Evolutionary conservation across 2,113 vertebrate genomes (phyloP).

Genomic region (Symphodus melops): DNA sequence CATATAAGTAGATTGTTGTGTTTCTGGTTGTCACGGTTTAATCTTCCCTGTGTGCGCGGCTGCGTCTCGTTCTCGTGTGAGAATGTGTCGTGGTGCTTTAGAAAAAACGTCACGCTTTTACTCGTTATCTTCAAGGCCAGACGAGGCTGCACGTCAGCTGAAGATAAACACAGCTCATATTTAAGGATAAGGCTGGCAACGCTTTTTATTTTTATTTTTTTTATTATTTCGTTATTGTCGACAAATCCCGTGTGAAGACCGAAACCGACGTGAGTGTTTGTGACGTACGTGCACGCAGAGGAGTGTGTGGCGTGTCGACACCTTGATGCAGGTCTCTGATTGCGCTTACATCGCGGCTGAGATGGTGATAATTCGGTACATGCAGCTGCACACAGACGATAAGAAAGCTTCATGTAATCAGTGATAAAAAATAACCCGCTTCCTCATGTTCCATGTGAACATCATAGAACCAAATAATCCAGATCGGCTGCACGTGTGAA

Average conservation of each 20-base stretch:
- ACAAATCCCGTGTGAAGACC: not conserved
- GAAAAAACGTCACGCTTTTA: not conserved
- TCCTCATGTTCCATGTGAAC: no score
- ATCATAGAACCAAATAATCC: no score
- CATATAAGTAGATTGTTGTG: not conserved
- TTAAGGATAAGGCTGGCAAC: not conserved
- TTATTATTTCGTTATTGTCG: not conserved
- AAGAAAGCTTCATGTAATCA: no score
- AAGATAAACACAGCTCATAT: not conserved
- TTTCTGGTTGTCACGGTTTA: not conserved
- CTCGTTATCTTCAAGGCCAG: not conserved
- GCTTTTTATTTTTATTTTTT: no score
- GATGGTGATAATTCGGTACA: no score
- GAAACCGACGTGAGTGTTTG: not conserved
- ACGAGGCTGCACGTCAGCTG: not conserved
- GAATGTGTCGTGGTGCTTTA: not conserved
- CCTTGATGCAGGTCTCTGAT: no score
- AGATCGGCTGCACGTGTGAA: no score
- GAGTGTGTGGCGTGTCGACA: no score
- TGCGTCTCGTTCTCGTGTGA: not conserved
- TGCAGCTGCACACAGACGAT: no score
- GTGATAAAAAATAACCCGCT: no score
- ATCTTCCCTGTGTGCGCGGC: not conserved
- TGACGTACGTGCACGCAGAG: not conserved
- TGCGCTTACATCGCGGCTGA: no score